Evolutionary conservation across 1,140 invertebrate genomes (phyloP).

Genomic region (Apis mellifera): Amel_HAv3.1 CM009938.2:1809501-1810000

Average conservation of each 20-base stretch:
- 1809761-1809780: slow-evolving; percentile 77
- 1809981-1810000: slow-evolving; percentile 76
- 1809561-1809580: slow-evolving; percentile 98
- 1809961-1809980: slow-evolving; percentile 75
- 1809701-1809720: slow-evolving; percentile 98
- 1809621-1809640: neutral
- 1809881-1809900: neutral
- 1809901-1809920: neutral
- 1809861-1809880: neutral
- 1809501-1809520: slow-evolving; percentile 95
- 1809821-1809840: slow-evolving; percentile 28
- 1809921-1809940: neutral
- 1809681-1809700: slow-evolving; percentile 97
- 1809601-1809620: neutral
- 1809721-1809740: slow-evolving; percentile 97
- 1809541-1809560: slow-evolving; percentile 99
- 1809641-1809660: neutral
- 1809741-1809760: slow-evolving; percentile 82
- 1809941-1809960: slow-evolving; percentile 48
- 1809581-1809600: slow-evolving; percentile 88
- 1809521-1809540: slow-evolving; percentile 97
- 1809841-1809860: too few species aligned
- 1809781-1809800: slow-evolving; percentile 83
- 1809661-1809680: slow-evolving; percentile 87
- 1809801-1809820: slow-evolving; percentile 81